Percentiles rank a stretch among this genome's conserved stretches.
Evolutionary conservation across 2,888 invertebrate genomes (phyloP).

Genomic region (Tenthredo distinguenda): DNA sequence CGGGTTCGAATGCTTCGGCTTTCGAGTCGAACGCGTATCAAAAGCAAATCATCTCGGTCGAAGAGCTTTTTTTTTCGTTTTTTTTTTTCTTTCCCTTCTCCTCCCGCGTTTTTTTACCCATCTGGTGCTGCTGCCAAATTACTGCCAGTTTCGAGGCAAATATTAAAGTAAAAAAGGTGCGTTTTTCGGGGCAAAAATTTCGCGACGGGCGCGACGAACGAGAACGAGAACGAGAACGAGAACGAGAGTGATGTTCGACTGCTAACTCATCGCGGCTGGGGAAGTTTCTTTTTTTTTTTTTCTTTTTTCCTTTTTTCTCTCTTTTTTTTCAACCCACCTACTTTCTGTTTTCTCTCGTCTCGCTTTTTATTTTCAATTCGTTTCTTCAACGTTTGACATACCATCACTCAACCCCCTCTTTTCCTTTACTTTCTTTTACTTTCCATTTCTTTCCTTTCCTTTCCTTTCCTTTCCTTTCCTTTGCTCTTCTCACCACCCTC

Average conservation of each 20-base stretch:
- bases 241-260: slow-evolving; percentile 22
- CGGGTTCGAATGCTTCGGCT: slow-evolving; percentile 13
- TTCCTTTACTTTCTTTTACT: not conserved
- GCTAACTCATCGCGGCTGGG: slow-evolving; percentile 9
- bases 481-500: not conserved
- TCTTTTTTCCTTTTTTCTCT: not conserved
- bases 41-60: slow-evolving; percentile 12
- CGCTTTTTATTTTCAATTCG: slow-evolving; percentile 39
- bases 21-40: slow-evolving; percentile 25
- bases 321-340: not conserved
- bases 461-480: not conserved
- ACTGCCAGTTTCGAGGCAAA: slow-evolving; percentile 18
- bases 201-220: not conserved
- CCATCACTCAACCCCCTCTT: slow-evolving; percentile 4
- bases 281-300: not conserved
- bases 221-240: not conserved
- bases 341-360: slow-evolving; percentile 23
- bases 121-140: slow-evolving; percentile 7
- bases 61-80: slow-evolving; percentile 18
- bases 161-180: not conserved
- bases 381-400: slow-evolving; percentile 32
- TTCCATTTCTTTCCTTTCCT: not conserved
- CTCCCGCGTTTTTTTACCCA: not conserved
- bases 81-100: not conserved
- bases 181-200: not conserved